Evolutionary conservation across 2,113 vertebrate genomes (phyloP).

Genomic region (Rhadina sibilatrix): DNA sequence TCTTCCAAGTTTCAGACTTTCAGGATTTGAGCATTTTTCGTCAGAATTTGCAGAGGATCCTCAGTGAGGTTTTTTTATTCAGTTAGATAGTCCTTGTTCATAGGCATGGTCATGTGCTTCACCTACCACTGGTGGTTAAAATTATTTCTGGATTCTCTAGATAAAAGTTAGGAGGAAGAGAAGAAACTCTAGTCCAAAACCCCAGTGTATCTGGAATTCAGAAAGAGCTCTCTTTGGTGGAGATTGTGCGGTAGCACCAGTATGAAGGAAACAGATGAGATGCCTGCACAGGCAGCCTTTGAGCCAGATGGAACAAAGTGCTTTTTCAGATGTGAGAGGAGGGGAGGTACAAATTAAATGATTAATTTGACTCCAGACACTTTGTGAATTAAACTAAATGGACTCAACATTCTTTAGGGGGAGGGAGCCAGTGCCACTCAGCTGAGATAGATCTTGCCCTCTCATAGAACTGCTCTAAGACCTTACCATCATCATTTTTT

Average conservation of each 20-base stretch:
- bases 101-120: background rate
- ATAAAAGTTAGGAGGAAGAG: background rate
- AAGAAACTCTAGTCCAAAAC: background rate
- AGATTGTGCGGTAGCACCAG: background rate
- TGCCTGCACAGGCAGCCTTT: background rate
- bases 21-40: background rate
- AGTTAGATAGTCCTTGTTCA: background rate
- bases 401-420: background rate
- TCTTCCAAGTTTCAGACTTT: background rate
- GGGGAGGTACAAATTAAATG: background rate
- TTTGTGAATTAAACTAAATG: background rate
- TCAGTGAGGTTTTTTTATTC: background rate
- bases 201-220: background rate
- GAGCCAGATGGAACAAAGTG: background rate
- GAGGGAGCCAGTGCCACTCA: background rate
- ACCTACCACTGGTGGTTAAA: background rate
- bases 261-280: background rate
- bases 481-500: background rate
- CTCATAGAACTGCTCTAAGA: background rate
- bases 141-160: background rate
- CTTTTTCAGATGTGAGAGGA: background rate
- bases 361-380: background rate
- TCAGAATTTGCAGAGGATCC: background rate
- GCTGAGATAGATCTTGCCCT: background rate
- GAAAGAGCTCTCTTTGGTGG: background rate